Percentiles rank a stretch among this genome's conserved stretches.
Conservation (phyloP, 2,113 vertebrate genomes). For the Epinephelus cyanopodus region DNA sequence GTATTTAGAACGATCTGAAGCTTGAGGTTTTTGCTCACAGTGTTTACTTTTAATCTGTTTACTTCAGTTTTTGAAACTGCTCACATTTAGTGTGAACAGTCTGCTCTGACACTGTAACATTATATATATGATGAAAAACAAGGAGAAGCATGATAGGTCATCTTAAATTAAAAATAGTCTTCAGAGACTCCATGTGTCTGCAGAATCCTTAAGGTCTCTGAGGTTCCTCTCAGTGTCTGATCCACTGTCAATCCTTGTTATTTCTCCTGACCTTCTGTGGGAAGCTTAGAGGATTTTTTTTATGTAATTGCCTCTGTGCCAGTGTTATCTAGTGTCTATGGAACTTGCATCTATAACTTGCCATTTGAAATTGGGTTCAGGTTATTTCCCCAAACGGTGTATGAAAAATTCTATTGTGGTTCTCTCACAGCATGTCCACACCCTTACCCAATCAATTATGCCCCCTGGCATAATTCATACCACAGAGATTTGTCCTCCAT, state of each 20-base stretch:
- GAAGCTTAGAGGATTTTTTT: constrained; percentile 38
- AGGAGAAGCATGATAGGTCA: too few species aligned
- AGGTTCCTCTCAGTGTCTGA: constrained; percentile 37
- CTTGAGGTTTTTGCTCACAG: too few species aligned
- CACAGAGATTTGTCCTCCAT: constrained; percentile 48
- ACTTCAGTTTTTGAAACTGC: too few species aligned
- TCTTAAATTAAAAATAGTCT: not conserved
- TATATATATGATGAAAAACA: too few species aligned
- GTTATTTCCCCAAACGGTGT: constrained; percentile 48
- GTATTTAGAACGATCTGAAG: too few species aligned
- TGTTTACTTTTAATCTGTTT: too few species aligned
- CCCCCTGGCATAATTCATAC: constrained; percentile 56
- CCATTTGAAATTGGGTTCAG: constrained; percentile 49
- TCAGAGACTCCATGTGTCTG: constrained; percentile 16
- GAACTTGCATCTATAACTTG: constrained; percentile 46
- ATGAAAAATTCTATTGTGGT: constrained; percentile 42
- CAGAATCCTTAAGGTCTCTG: constrained; percentile 47
- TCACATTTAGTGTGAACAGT: too few species aligned
- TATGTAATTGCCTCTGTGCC: constrained; percentile 48
- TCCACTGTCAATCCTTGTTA: constrained; percentile 35
- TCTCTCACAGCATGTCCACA: constrained; percentile 45
- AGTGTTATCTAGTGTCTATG: constrained; percentile 33
- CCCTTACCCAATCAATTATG: constrained; percentile 63
- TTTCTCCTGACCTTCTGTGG: constrained; percentile 50
- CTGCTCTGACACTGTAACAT: too few species aligned